Evolutionary conservation across 2,113 vertebrate genomes (phyloP), one percentile per base, ranked within the genome.

Genomic region (Heterochromis multidens): DNA sequence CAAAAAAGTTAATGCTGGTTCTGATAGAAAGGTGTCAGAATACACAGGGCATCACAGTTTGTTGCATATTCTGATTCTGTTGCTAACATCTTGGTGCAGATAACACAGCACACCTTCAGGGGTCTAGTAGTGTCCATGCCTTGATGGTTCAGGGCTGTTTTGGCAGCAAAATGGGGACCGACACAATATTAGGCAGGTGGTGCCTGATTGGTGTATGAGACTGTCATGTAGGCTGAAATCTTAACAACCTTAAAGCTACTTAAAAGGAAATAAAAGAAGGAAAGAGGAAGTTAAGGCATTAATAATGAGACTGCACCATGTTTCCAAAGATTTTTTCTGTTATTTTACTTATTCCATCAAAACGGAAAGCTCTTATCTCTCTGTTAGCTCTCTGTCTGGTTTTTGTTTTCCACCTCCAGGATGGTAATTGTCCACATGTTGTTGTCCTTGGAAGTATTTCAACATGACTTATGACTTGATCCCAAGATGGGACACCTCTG

Each of bases 381-480:
- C 59, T 46, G 65, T 70, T 52, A 52, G 27, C 46, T 31, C 33
- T 7, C 11, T n/a, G 46, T 88, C 90, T 94, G 90, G 7, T 91
- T 88, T 84, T 65, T 91, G 91, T 94, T 94, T 91, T 92, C 83
- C 87, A 90, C 83, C 82, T 91, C 82, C 74, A 62, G 77, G 80
- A 92, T 19, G 77, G 79, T 91, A 67, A 85, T 79, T 82, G 80
- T 88, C 88, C 93, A 93, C 91, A 93, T 93, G 93, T 89, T 91
- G 94, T 88, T 94, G 87, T 94, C 90, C 77, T 90, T 79, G 3
- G 61, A 90, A 84, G 79, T 92, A 86, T 92, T 94, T 88, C 93
- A 95, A 89, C 93, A 95, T 96, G 96, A 96, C 95, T 96, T 96
- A 95, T 93, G 96, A 91, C 90, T 84, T 43, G 87, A 94, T 92